phyloP scores from a whole-genome alignment of 2,888 invertebrate genomes.

The Hymenopus coronatus region DNA sequence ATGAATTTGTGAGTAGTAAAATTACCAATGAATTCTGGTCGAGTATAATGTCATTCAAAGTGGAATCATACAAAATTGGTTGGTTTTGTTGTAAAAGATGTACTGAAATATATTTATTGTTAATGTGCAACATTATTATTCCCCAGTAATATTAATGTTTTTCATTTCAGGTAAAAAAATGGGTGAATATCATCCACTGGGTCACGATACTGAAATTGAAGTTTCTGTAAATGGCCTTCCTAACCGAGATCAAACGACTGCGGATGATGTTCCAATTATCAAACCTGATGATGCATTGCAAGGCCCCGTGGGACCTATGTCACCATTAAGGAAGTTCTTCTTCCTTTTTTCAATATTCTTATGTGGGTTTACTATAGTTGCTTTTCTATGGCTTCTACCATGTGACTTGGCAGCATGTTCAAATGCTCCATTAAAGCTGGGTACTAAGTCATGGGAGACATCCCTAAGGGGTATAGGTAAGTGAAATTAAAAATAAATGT shows the following conservation, averaged over 20 bases:
- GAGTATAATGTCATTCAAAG: too few relatives aligned
- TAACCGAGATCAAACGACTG: slow-evolving; percentile 19
- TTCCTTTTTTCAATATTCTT: slow-evolving; percentile 68
- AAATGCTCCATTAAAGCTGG: slow-evolving; percentile 32
- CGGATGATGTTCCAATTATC: slow-evolving; percentile 31
- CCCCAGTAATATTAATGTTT: neutral
- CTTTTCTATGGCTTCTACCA: slow-evolving; percentile 73
- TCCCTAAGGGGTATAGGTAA: slow-evolving; percentile 47
- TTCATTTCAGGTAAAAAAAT: slow-evolving; percentile 31
- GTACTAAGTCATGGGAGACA: slow-evolving; percentile 44
- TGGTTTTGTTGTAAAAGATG: too few relatives aligned
- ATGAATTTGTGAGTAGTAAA: too few relatives aligned
- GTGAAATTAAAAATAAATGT: slow-evolving; percentile 21
- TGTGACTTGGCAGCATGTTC: slow-evolving; percentile 70
- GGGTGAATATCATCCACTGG: slow-evolving; percentile 35
- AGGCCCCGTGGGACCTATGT: slow-evolving; percentile 54
- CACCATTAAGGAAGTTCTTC: slow-evolving; percentile 63
- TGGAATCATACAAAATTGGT: too few relatives aligned
- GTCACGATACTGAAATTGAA: slow-evolving; percentile 30
- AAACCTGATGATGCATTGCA: slow-evolving; percentile 21
- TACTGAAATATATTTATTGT: too few relatives aligned
- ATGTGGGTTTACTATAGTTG: slow-evolving; percentile 67
- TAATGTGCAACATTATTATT: too few relatives aligned
- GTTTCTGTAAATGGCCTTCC: slow-evolving; percentile 30
- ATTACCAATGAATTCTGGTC: too few relatives aligned